These are phyloP conservation scores for Scopus umbretta DNA, from an alignment of 2,113 vertebrate species.

Conservation along the genomic window DNA sequence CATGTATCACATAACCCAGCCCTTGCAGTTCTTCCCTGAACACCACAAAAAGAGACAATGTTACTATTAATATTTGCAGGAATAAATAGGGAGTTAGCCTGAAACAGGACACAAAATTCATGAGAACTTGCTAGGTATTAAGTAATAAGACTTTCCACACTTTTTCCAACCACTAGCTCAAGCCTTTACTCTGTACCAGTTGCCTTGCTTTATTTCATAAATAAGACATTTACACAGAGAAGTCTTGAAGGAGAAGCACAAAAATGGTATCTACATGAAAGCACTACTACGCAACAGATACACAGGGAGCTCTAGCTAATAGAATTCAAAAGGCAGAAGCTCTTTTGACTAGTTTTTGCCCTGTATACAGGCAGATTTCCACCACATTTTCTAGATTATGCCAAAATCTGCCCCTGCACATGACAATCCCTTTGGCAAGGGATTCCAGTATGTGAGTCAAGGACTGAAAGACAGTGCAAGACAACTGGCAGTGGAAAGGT, in stretches of 20 bases:
- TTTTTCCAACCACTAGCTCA: not conserved
- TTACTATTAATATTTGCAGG: not conserved
- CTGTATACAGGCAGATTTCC: not conserved
- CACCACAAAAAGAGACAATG: rapidly evolving
- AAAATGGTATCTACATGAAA: not conserved
- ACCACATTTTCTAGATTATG: too few species aligned
- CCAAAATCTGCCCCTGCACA: not conserved
- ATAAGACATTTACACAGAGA: not conserved
- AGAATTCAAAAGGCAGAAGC: not conserved
- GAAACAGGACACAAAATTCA: not conserved
- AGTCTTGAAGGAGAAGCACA: not conserved
- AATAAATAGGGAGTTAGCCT: not conserved
- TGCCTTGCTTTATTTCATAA: not conserved
- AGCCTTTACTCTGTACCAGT: not conserved
- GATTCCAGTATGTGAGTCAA: not conserved
- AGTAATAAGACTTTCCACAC: not conserved
- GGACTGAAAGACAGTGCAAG: not conserved
- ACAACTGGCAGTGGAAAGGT: not conserved
- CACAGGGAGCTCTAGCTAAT: not conserved
- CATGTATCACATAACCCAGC: not conserved
- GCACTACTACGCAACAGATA: not conserved
- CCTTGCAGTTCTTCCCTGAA: not conserved
- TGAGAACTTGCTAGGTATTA: not conserved
- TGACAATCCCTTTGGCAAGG: not conserved
- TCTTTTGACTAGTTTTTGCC: not conserved